Evolutionary conservation across 2,797 vertebrate genomes (phyloP).

Genomic region (Botia kubotai): DNA sequence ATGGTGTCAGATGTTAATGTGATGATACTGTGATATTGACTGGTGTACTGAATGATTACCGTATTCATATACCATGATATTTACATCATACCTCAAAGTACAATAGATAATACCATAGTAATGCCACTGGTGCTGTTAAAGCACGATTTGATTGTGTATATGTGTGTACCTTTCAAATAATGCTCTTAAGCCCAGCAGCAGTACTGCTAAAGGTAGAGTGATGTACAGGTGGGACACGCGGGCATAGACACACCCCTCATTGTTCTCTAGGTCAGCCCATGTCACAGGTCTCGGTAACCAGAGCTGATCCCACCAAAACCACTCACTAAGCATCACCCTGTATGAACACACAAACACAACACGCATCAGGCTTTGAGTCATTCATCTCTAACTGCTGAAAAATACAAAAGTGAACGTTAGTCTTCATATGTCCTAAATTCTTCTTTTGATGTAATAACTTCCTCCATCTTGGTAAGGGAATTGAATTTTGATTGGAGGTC

Average conservation of each 20-base stretch:
- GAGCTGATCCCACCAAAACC: slow-evolving; percentile 91
- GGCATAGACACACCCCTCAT: slow-evolving; percentile 81
- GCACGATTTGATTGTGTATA: neutral
- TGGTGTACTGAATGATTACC: neutral
- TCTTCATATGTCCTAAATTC: too few relatives aligned
- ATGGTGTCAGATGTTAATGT: neutral
- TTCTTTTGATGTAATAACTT: too few relatives aligned
- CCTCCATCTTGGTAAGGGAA: too few relatives aligned
- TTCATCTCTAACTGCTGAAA: too few relatives aligned
- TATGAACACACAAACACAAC: neutral
- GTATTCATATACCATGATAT: neutral
- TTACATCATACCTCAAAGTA: neutral
- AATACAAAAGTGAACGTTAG: too few relatives aligned
- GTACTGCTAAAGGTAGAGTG: slow-evolving; percentile 82
- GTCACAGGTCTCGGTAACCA: slow-evolving; percentile 88
- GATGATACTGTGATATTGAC: neutral
- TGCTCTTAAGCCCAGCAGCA: slow-evolving; percentile 82
- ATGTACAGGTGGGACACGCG: slow-evolving; percentile 85
- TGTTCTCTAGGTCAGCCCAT: slow-evolving; percentile 88
- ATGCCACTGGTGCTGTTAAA: neutral
- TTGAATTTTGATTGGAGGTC: too few relatives aligned
- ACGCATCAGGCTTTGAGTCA: too few relatives aligned
- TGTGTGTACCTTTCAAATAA: slow-evolving; percentile 86
- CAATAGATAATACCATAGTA: too few relatives aligned
- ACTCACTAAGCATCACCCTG: slow-evolving; percentile 85